Evolutionary conservation across 2,113 vertebrate genomes (phyloP).

Genomic region (Falco punctatus): DNA sequence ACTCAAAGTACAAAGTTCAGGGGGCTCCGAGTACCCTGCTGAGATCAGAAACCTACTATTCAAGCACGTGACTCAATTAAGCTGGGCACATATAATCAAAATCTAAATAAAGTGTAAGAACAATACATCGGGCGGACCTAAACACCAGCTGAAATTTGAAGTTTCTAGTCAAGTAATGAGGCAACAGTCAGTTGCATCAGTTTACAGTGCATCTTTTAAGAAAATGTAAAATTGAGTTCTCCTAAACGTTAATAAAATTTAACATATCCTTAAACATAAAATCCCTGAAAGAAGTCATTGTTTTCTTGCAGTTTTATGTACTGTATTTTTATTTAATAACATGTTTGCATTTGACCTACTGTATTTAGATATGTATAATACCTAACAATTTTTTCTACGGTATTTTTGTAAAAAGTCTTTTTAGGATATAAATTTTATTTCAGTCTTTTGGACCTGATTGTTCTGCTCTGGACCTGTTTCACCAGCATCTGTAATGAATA

Average conservation of each 20-base stretch:
- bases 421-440: not conserved
- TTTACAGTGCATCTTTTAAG: not conserved
- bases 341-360: not conserved
- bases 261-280: not conserved
- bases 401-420: not conserved
- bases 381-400: not conserved
- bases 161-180: not conserved
- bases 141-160: not conserved
- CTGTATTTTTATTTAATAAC: not conserved
- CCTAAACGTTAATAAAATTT: not conserved
- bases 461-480: slow-evolving; percentile 3
- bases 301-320: not conserved
- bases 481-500: not conserved
- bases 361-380: not conserved
- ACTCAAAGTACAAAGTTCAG: not conserved
- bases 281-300: not conserved
- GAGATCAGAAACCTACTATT: not conserved
- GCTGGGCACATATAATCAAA: not conserved
- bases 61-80: not conserved
- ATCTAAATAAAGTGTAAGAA: not conserved
- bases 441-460: not conserved
- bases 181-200: not conserved
- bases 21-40: not conserved
- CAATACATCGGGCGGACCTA: not conserved
- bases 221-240: not conserved